Evolutionary conservation across 1,140 invertebrate species (phyloP).

Genomic region (Eumeta japonica): DNA sequence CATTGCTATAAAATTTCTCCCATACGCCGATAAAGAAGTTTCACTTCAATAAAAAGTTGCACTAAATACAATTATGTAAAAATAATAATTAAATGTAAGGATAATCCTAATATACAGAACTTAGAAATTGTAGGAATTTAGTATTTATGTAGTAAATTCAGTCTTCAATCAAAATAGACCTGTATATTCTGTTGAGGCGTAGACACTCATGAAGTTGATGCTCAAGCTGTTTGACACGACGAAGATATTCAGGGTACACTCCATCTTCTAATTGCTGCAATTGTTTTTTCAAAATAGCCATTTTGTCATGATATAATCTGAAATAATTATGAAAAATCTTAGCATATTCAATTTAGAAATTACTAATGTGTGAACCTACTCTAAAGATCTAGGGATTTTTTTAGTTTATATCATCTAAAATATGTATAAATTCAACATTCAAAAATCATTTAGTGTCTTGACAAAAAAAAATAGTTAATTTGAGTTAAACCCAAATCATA

Average conservation of each 20-base stretch:
- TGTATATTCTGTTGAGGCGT: conserved; percentile 79
- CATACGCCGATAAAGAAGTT: too few relatives aligned
- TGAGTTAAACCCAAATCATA: too few relatives aligned
- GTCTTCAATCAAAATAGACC: conserved; percentile 26
- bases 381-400: not conserved
- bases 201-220: conserved; percentile 76
- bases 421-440: not conserved
- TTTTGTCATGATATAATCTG: conserved; percentile 92
- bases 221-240: conserved; percentile 80
- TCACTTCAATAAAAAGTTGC: too few relatives aligned
- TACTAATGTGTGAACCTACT: too few relatives aligned
- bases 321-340: conserved; percentile 23
- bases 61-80: too few relatives aligned
- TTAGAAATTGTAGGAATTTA: too few relatives aligned
- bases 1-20: too few relatives aligned
- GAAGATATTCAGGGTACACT: conserved; percentile 82
- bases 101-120: too few relatives aligned
- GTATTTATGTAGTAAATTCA: too few relatives aligned
- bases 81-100: too few relatives aligned
- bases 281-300: conserved; percentile 86
- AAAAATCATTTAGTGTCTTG: too few relatives aligned
- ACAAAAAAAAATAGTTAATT: too few relatives aligned
- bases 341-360: not conserved
- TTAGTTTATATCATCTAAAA: not conserved
- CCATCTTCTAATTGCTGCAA: conserved; percentile 85